Evolutionary conservation across 2,888 invertebrate genomes (phyloP), one percentile per base, ranked within the genome.

Genomic region (Paralinhomoeus sp.): DNA sequence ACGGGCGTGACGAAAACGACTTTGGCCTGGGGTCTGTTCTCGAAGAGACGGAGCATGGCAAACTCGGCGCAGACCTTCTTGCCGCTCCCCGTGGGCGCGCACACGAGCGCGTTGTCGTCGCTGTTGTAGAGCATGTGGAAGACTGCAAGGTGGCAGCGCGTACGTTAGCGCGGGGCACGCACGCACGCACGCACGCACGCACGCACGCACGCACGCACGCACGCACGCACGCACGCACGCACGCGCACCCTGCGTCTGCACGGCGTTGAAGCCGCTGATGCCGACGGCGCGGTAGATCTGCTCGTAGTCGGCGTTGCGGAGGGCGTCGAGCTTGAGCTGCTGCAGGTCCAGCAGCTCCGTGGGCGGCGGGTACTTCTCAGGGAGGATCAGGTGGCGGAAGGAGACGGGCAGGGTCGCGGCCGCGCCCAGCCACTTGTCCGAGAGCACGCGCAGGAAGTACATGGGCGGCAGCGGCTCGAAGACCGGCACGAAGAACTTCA

Each of bases 401-500:
- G 89, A 91, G 0, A 97, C 87, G 0, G 97, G 93, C 18, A 97
- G 69, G 57, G 56, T 51, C 17, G 59, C 58, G 41, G 63, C 57
- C 5, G 54, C 50, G 9, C 58, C 61, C 34, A 71, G 64, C 71
- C 71, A 72, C 38, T 66, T 57, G 54, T 72, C 72, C 9, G 70
- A 70, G 13, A 71, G 64, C 3, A 71, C 65, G 49, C 72, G 62
- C 34, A 99, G 72, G 65, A 91, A 97, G 67, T 97, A 97, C 64
- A 93, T 91, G 0, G 97, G 97, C 1, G 93, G 91, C 43, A 97
- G 68, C 0, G 97, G 97, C 61, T 99, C 97, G 64, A 89, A 93
- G 24, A 99, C 82, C 0, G 97, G 93, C 40, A 97, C 91, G 63
- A 87, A 93, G 66, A 97, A 85, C 67, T 93, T 93, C 1, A 99